Conservation (phyloP, 2,888 invertebrate species). For the Epinotia nisella region DNA sequence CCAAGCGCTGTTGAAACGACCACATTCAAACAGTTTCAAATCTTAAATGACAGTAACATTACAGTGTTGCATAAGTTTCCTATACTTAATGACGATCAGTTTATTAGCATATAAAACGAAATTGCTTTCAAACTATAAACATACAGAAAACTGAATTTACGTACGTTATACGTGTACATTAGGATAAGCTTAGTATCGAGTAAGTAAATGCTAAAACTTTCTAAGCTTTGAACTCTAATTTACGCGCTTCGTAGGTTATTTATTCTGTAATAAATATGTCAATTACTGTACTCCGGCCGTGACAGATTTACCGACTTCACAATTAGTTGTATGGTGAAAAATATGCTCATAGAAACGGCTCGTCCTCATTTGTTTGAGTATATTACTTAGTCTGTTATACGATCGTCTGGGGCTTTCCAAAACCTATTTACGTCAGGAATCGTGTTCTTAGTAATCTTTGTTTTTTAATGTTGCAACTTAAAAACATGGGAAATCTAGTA, state of each 20-base stretch:
- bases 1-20: neutral
- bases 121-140: constrained; percentile 22
- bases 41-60: neutral
- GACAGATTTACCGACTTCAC: constrained; percentile 61
- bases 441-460: too few relatives aligned
- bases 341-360: constrained; percentile 43
- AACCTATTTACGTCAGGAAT: neutral
- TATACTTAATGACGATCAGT: neutral
- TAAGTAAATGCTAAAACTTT: constrained; percentile 59
- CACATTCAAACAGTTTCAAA: neutral
- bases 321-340: constrained; percentile 51
- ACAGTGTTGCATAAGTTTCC: neutral
- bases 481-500: too few relatives aligned
- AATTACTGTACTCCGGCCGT: constrained; percentile 64
- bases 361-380: constrained; percentile 22
- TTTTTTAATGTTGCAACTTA: too few relatives aligned
- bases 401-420: neutral
- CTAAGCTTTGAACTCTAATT: constrained; percentile 67
- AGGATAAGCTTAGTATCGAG: constrained; percentile 50
- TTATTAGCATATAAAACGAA: constrained; percentile 20
- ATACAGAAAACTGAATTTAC: constrained; percentile 13
- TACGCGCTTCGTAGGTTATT: constrained; percentile 66
- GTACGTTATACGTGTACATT: constrained; percentile 23
- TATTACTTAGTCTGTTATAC: constrained; percentile 7
- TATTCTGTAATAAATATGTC: constrained; percentile 72